Conservation (phyloP, 2,888 invertebrate species). For the Lysandra coridon region DNA sequence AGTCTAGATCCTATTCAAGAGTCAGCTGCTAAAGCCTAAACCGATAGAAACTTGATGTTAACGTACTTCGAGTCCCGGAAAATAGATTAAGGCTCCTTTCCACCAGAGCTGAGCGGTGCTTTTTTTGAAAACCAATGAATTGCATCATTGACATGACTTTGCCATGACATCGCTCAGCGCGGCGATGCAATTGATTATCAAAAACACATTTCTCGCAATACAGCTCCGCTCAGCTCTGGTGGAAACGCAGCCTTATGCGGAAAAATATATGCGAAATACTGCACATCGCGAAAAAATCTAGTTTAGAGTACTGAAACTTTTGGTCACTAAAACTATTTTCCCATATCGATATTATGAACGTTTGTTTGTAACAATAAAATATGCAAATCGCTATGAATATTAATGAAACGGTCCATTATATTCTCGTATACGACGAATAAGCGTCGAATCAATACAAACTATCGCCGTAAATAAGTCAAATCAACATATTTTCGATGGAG, state of each 20-base stretch:
- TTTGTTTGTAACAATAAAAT: constrained; percentile 14
- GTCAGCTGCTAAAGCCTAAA: not conserved
- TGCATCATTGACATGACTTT: too few relatives aligned
- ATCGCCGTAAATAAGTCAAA: not conserved
- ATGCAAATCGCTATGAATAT: constrained; percentile 7
- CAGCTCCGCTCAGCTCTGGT: too few relatives aligned
- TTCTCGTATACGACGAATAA: constrained; percentile 4
- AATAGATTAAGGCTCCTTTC: not conserved
- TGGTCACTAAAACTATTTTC: not conserved
- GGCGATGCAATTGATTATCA: too few relatives aligned
- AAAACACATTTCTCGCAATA: too few relatives aligned
- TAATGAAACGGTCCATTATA: constrained; percentile 5
- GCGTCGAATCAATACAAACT: not conserved
- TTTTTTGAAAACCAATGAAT: too few relatives aligned
- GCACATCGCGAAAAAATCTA: not conserved
- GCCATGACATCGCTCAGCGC: too few relatives aligned
- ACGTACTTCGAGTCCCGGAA: not conserved
- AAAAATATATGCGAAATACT: too few relatives aligned
- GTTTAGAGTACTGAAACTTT: not conserved
- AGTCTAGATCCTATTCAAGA: not conserved
- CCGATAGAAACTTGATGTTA: not conserved
- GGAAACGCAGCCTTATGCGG: too few relatives aligned
- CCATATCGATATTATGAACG: not conserved
- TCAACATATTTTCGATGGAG: not conserved
- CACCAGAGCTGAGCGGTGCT: too few relatives aligned